A percentile compares a stretch with the other conserved stretches of the same genome.
Evolutionary conservation across 2,113 vertebrate genomes (phyloP).

Genomic region (Triplophysa siluroides): DNA sequence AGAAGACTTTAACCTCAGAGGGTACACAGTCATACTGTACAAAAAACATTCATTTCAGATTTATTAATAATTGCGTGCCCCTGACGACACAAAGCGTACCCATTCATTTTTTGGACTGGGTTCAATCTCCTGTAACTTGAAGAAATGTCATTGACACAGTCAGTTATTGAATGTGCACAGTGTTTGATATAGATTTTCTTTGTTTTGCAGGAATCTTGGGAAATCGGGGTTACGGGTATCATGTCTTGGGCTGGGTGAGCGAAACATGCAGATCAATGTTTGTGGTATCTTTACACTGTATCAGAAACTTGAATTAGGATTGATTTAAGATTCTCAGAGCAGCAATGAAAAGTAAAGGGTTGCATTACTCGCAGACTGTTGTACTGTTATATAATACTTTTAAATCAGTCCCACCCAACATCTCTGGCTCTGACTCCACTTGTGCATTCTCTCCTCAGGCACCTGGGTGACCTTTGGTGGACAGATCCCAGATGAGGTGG

Average conservation of each 20-base stretch:
- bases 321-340: background rate
- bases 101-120: background rate
- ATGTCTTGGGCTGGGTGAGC: slow-evolving; percentile 93
- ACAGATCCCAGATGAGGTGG: slow-evolving; percentile 91
- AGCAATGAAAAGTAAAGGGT: background rate
- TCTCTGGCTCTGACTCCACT: background rate
- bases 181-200: slow-evolving; percentile 52
- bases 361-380: background rate
- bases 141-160: background rate
- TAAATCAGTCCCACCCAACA: background rate
- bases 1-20: background rate
- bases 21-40: background rate
- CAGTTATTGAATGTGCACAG: background rate
- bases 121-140: background rate
- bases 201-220: slow-evolving; percentile 85
- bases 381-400: background rate
- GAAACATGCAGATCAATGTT: background rate
- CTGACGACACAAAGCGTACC: background rate
- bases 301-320: background rate
- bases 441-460: slow-evolving; percentile 69
- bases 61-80: background rate
- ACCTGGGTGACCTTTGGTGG: slow-evolving; percentile 97
- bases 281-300: background rate
- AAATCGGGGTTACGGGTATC: slow-evolving; percentile 93
- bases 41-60: background rate